Evolutionary conservation across 2,113 vertebrate genomes (phyloP), one percentile per base, ranked within the genome.

Genomic region (Lagenorhynchus albirostris): DNA sequence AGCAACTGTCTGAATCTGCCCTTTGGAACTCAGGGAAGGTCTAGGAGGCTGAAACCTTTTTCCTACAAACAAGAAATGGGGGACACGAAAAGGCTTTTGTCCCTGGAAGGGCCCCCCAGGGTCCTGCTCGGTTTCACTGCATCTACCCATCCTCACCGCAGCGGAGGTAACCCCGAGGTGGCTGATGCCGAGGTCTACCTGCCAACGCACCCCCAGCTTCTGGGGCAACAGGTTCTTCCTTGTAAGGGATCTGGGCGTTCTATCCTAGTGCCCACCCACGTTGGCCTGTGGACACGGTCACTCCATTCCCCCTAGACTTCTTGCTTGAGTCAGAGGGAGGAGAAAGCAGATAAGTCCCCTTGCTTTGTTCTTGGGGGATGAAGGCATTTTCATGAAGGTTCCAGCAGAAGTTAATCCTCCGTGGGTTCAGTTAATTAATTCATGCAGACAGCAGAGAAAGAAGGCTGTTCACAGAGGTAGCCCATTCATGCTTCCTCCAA

Each of bases 51-150:
- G 74, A 77, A 77, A n/a, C 74, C 1, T 53, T 80, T 55, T 2
- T 36, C 7, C 76, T 80, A 80, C n/a, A 8, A n/a, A 55, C 50
- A 55, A 80, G 76, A n/a, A 80, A 80, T 1, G 20, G 20, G 50
- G 33, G 50, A 55, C 33, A 14, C 23, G 6, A 50, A 55, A 55
- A 79, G 3, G 20, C 76, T 80, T 14, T 23, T 55, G 33, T 55
- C 4, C 33, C 26, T 1, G 0, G 50, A 33, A 55, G 33, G 31
- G 33, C 6, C 11, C 33, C 20, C 18, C 8, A 0, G 76, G 50
- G 33, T 79, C 50, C 47, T 53, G 50, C 76, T 79, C 26, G 10
- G 50, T 55, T 55, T 79, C 50, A 12, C 33, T 14, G 7, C 6
- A 18, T n/a, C 9, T 63, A 4, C 29, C 29, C 4, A 12, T 26